Percentiles rank a stretch among this genome's conserved stretches.
Evolutionary conservation across 2,113 vertebrate genomes (phyloP).

Genomic region (Odocoileus hemionus): DNA sequence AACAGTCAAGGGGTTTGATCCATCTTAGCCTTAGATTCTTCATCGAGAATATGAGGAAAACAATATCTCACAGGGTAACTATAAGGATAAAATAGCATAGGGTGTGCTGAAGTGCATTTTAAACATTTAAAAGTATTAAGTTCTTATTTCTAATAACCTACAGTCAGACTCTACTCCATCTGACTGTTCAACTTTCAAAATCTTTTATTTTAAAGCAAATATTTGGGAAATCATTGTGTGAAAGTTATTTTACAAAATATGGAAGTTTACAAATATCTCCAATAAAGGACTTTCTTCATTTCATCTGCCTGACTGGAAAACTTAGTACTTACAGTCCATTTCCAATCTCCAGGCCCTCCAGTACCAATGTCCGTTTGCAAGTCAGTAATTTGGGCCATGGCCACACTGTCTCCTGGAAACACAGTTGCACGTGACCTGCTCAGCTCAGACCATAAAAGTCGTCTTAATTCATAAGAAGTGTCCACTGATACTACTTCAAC

Average conservation of each 20-base stretch:
- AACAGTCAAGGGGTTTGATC: neutral
- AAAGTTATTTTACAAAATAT: neutral
- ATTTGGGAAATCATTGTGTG: neutral
- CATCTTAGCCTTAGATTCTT: neutral
- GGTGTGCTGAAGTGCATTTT: neutral
- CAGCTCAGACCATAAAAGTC: neutral
- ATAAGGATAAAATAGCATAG: neutral
- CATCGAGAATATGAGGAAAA: neutral
- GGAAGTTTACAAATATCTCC: neutral
- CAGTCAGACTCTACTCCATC: neutral
- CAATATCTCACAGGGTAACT: neutral
- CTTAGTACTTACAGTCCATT: neutral
- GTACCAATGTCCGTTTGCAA: neutral
- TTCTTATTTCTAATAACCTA: neutral
- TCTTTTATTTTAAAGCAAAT: slow-evolving; percentile 1
- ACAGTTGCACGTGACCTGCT: neutral
- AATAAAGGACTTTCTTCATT: neutral
- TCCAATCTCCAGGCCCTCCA: neutral
- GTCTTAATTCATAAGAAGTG: neutral
- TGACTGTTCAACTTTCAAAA: neutral
- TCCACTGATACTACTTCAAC: neutral
- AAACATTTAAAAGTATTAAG: neutral
- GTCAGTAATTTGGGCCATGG: neutral
- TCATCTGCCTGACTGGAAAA: neutral
- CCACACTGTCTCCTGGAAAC: neutral